Evolutionary conservation across 2,888 invertebrate species (phyloP).

Genomic region (Xestia xanthographa): DNA sequence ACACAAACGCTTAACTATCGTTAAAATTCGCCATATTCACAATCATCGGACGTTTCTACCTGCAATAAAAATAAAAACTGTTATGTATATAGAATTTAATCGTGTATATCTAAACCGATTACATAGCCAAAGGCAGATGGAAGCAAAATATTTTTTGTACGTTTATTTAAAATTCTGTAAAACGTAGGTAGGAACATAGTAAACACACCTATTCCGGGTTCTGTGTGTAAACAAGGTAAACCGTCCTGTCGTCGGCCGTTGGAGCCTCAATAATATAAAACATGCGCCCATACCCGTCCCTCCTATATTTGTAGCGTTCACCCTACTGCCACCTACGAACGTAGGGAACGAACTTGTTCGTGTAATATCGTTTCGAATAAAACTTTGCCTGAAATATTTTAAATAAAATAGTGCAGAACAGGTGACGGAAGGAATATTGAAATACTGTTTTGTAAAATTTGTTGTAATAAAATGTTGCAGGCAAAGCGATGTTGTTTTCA

Average conservation of each 20-base stretch:
- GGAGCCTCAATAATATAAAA: constrained; percentile 89
- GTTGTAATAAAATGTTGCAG: constrained; percentile 21
- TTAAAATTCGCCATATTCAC: constrained; percentile 39
- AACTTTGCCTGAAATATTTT: constrained; percentile 64
- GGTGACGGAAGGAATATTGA: constrained; percentile 56
- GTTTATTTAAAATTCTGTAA: constrained; percentile 45
- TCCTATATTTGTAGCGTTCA: constrained; percentile 78
- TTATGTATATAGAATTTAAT: constrained; percentile 39
- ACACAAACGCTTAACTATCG: constrained; percentile 34
- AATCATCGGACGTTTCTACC: constrained; percentile 40
- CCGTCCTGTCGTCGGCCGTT: constrained; percentile 72
- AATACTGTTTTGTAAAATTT: constrained; percentile 44
- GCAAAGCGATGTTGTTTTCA: constrained; percentile 7
- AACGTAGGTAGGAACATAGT: constrained; percentile 35
- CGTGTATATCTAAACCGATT: constrained; percentile 50
- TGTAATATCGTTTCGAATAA: constrained; percentile 61
- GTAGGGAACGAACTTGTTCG: constrained; percentile 63
- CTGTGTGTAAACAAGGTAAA: constrained; percentile 85
- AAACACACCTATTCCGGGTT: constrained; percentile 52
- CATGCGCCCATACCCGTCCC: constrained; percentile 80
- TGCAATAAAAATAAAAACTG: constrained; percentile 49
- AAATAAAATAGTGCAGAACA: constrained; percentile 64
- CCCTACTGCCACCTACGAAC: constrained; percentile 73
- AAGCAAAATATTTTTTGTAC: constrained; percentile 19
- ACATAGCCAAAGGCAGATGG: constrained; percentile 15